A percentile compares a stretch with the other conserved stretches of the same genome.
Conservation (phyloP, 2,888 invertebrate genomes). For the Melolontha melolontha region DNA sequence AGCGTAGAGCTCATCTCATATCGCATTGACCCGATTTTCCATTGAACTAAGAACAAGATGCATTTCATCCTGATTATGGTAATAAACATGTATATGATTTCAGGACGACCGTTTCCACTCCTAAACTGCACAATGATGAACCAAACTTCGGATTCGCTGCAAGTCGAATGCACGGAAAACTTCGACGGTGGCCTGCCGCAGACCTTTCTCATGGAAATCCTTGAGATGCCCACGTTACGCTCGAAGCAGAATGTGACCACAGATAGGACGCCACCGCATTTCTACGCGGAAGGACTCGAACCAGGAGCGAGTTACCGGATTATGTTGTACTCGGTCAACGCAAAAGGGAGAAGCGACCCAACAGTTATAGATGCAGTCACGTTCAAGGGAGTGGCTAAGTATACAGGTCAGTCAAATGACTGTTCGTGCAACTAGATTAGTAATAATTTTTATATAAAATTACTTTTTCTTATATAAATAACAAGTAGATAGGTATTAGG, state of each 20-base stretch:
- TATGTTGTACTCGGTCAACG: slow-evolving; percentile 87
- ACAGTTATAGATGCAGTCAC: slow-evolving; percentile 86
- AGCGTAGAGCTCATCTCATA: no score
- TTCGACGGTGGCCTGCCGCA: slow-evolving; percentile 91
- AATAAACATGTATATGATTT: background rate
- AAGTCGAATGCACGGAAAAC: slow-evolving; percentile 88
- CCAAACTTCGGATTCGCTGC: slow-evolving; percentile 85
- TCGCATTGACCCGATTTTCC: no score
- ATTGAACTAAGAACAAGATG: no score
- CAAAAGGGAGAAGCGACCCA: slow-evolving; percentile 88
- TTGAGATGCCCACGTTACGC: slow-evolving; percentile 77
- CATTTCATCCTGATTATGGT: slow-evolving; percentile 15
- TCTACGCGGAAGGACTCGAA: slow-evolving; percentile 77
- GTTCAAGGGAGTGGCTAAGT: slow-evolving; percentile 87
- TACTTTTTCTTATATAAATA: no score
- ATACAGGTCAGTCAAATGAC: slow-evolving; percentile 75
- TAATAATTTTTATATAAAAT: no score
- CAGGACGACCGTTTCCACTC: slow-evolving; percentile 89
- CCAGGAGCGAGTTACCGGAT: slow-evolving; percentile 83
- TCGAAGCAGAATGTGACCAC: slow-evolving; percentile 72
- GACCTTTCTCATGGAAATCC: slow-evolving; percentile 84
- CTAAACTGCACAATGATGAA: slow-evolving; percentile 91
- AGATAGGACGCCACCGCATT: slow-evolving; percentile 73
- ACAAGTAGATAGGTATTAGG: no score
- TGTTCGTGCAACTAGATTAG: no score